A percentile compares a stretch with the other conserved stretches of the same genome.
phyloP scores from a whole-genome alignment of 2,888 invertebrate species.

The Cantharis rufa region DNA sequence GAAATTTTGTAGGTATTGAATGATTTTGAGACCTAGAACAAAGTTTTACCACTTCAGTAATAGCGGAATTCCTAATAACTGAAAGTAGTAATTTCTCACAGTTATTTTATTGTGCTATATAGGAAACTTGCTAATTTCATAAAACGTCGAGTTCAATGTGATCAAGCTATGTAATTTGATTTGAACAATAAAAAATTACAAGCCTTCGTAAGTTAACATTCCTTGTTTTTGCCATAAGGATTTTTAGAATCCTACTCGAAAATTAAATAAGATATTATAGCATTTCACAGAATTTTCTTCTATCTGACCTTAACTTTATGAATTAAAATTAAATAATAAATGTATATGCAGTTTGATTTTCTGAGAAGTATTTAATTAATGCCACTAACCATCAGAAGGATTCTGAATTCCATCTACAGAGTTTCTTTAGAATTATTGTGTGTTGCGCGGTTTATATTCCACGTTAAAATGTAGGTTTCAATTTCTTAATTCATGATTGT shows the following conservation, averaged over 20 bases:
- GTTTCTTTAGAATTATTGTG: not conserved
- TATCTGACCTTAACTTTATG: too few relatives aligned
- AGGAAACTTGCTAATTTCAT: not conserved
- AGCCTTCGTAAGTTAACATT: not conserved
- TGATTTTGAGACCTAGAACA: not conserved
- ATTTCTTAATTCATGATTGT: not conserved
- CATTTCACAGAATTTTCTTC: too few relatives aligned
- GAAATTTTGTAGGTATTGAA: not conserved
- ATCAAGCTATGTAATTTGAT: not conserved
- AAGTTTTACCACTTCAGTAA: not conserved
- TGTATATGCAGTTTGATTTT: not conserved
- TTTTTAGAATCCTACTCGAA: too few relatives aligned
- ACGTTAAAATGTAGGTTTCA: not conserved
- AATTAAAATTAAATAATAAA: not conserved
- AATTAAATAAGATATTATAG: not conserved
- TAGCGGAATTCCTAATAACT: not conserved
- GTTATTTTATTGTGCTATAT: not conserved
- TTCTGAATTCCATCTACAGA: not conserved
- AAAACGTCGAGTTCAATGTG: not conserved
- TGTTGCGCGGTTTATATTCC: not conserved
- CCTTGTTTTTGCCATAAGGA: too few relatives aligned
- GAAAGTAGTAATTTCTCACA: not conserved
- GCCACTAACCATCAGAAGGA: not conserved
- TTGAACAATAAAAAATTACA: not conserved
- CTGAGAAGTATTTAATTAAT: not conserved